These are phyloP conservation scores for Desoria tigrina DNA, from an alignment of 2,888 invertebrate genomes.

Conservation along the genomic window DNA sequence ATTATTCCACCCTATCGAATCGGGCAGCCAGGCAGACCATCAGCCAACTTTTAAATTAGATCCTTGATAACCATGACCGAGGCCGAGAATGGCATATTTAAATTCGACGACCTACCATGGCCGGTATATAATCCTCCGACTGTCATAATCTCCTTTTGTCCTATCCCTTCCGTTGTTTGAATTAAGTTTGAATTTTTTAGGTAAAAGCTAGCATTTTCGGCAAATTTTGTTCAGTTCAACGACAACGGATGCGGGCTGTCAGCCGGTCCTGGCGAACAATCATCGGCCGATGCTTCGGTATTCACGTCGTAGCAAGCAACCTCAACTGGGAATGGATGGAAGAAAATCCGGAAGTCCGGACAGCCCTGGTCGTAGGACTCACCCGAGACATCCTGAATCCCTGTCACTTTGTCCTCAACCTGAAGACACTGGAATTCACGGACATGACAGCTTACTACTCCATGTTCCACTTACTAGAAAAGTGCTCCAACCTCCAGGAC, in stretches of 20 bases:
- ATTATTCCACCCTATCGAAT: too few species aligned
- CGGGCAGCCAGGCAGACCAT: too few species aligned
- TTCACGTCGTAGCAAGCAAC: background rate
- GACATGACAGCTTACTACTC: conserved; percentile 34
- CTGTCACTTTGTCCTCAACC: background rate
- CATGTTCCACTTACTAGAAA: conserved; percentile 28
- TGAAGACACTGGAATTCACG: conserved; percentile 19
- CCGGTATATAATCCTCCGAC: background rate
- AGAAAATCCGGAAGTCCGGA: background rate
- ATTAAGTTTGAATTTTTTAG: too few species aligned
- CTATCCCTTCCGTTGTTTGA: too few species aligned
- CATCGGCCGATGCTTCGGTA: background rate
- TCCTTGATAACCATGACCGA: too few species aligned
- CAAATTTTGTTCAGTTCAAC: too few species aligned
- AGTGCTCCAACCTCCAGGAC: conserved; percentile 21
- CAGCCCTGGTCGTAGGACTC: background rate
- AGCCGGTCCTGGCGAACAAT: background rate
- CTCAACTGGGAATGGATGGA: background rate
- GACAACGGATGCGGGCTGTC: background rate
- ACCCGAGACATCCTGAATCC: background rate
- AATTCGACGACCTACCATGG: too few species aligned
- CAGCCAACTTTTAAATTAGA: too few species aligned
- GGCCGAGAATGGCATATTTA: too few species aligned
- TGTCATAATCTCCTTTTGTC: too few species aligned
- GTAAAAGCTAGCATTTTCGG: too few species aligned